Conservation (phyloP, 2,888 invertebrate species). For the Metellina segmentata region DNA sequence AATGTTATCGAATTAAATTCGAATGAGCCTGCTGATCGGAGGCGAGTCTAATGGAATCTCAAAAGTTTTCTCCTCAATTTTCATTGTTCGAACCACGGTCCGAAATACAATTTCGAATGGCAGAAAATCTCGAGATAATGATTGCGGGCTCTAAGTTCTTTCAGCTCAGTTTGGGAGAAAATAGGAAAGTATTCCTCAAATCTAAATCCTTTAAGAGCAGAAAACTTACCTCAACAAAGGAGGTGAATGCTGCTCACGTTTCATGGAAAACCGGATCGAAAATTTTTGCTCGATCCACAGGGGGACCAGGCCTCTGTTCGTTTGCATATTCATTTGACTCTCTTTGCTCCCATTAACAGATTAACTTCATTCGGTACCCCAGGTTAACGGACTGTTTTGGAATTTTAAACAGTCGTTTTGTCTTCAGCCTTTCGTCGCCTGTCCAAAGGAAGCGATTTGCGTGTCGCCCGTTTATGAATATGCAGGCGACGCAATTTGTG, state of each 20-base stretch:
- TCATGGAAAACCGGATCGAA: conserved; percentile 57
- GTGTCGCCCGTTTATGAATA: conserved; percentile 54
- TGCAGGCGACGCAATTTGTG: conserved; percentile 40
- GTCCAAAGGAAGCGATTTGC: conserved; percentile 36
- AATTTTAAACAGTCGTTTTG: conserved; percentile 75
- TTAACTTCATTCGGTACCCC: conserved; percentile 71
- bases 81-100: neutral
- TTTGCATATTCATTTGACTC: conserved; percentile 75
- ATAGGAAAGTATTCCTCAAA: conserved; percentile 42
- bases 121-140: conserved; percentile 44
- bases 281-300: conserved; percentile 53
- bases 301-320: conserved; percentile 45
- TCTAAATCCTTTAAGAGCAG: conserved; percentile 51
- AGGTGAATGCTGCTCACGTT: conserved; percentile 62
- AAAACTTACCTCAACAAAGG: conserved; percentile 46
- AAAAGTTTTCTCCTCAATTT: conserved; percentile 27
- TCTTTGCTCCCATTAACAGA: conserved; percentile 75
- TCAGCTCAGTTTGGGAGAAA: conserved; percentile 30
- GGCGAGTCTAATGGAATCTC: neutral
- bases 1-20: neutral
- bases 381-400: conserved; percentile 73
- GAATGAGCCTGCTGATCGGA: neutral
- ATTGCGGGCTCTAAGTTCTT: conserved; percentile 38
- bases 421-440: conserved; percentile 57
- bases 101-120: conserved; percentile 22